Evolutionary conservation across 2,113 vertebrate genomes (phyloP).

Genomic region (Mesembrinibis cayennensis): DNA sequence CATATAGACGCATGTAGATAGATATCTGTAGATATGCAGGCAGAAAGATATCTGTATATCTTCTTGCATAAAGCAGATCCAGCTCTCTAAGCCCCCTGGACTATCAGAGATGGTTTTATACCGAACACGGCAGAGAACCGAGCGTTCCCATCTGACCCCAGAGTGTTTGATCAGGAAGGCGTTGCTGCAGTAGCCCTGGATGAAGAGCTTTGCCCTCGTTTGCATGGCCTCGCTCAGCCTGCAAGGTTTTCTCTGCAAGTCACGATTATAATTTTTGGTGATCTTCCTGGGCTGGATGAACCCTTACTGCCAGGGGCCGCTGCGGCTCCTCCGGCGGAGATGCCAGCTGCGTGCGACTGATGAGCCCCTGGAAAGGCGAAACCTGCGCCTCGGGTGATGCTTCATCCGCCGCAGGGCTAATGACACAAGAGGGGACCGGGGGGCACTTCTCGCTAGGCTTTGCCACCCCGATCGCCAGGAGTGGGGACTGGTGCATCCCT

Average conservation of each 20-base stretch:
- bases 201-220: not conserved
- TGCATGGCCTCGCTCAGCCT: not conserved
- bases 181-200: not conserved
- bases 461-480: not conserved
- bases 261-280: not conserved
- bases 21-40: not conserved
- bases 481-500: not conserved
- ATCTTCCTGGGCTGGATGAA: not conserved
- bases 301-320: not conserved
- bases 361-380: not conserved
- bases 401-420: not conserved
- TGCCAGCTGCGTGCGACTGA: not conserved
- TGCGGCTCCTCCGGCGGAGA: not conserved
- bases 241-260: not conserved
- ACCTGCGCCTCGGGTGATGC: not conserved
- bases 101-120: not conserved
- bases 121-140: not conserved
- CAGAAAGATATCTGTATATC: too few relatives aligned
- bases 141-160: not conserved
- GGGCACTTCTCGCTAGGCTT: not conserved
- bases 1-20: accelerated
- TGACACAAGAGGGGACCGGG: not conserved
- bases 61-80: not conserved
- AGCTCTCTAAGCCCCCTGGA: not conserved
- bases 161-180: too few relatives aligned